Percentiles rank a stretch among this genome's conserved stretches.
phyloP scores from a whole-genome alignment of 2,113 vertebrate species.

The Marcusenius ussheri region DNA sequence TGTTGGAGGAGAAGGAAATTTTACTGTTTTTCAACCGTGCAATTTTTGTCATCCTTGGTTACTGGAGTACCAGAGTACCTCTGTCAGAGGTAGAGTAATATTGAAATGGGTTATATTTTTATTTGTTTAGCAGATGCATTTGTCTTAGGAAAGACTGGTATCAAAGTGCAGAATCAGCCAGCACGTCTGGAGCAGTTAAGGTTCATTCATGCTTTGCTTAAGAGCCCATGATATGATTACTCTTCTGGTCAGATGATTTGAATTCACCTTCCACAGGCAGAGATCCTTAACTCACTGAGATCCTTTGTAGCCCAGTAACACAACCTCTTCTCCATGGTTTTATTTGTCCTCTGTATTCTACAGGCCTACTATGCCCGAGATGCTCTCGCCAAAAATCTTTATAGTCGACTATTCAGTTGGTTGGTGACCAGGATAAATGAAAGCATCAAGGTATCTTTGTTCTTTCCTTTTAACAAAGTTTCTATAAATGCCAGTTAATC shows the following conservation, averaged over 20 bases:
- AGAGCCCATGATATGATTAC: background rate
- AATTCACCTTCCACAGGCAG: background rate
- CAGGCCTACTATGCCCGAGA: slow-evolving; percentile 96
- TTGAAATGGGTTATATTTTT: background rate
- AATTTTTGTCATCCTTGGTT: background rate
- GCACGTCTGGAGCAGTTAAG: background rate
- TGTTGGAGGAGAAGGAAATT: background rate
- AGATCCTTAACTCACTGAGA: background rate
- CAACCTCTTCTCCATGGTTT: background rate
- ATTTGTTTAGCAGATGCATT: background rate
- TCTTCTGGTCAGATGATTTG: background rate
- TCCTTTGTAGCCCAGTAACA: background rate
- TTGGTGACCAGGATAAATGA: slow-evolving; percentile 92
- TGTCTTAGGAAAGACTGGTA: background rate
- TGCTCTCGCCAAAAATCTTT: slow-evolving; percentile 95
- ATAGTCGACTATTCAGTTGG: slow-evolving; percentile 93
- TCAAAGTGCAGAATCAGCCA: background rate
- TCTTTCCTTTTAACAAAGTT: background rate
- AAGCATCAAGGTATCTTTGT: slow-evolving; percentile 83
- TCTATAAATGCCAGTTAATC: background rate
- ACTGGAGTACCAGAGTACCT: background rate
- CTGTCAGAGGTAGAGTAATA: background rate
- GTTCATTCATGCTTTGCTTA: background rate
- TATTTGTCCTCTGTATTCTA: slow-evolving; percentile 25
- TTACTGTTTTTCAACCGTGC: background rate